A percentile compares a stretch with the other conserved stretches of the same genome.
Evolutionary conservation across 2,888 invertebrate species (phyloP).

Genomic region (Acrobasis suavella): DNA sequence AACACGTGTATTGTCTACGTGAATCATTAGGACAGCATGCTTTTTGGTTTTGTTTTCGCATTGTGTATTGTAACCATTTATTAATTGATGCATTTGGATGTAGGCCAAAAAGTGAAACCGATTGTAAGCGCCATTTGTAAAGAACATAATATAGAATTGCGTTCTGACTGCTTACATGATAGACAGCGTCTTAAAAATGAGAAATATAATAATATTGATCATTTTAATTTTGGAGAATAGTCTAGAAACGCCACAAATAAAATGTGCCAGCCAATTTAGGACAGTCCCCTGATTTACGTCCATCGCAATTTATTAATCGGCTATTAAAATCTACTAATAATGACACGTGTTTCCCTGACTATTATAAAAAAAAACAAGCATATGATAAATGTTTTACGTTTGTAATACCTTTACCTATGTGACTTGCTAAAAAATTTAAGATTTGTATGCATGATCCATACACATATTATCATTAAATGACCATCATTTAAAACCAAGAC

Average conservation of each 20-base stretch:
- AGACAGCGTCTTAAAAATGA: too few species aligned
- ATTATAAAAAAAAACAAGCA: neutral
- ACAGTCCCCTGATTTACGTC: too few species aligned
- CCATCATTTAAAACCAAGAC: slow-evolving; percentile 30
- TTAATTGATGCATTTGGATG: slow-evolving; percentile 64
- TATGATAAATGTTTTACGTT: neutral
- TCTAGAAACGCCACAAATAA: neutral
- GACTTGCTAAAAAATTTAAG: slow-evolving; percentile 4
- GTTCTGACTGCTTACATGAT: neutral
- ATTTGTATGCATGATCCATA: slow-evolving; percentile 2
- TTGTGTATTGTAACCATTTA: slow-evolving; percentile 67
- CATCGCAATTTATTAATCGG: too few species aligned
- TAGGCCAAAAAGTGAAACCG: slow-evolving; percentile 60
- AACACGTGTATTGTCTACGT: slow-evolving; percentile 79
- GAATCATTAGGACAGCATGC: slow-evolving; percentile 70
- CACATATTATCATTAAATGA: slow-evolving; percentile 12
- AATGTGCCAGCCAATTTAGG: too few species aligned
- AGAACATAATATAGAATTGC: neutral
- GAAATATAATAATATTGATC: too few species aligned
- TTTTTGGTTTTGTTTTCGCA: slow-evolving; percentile 77
- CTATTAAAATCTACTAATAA: too few species aligned
- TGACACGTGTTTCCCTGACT: neutral
- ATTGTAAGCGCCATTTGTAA: slow-evolving; percentile 38
- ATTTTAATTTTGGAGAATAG: neutral
- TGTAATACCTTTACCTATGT: neutral